A percentile compares a stretch with the other conserved stretches of the same genome.
Conservation (phyloP, 2,113 vertebrate species). For the Oncorhynchus tshawytscha region DNA sequence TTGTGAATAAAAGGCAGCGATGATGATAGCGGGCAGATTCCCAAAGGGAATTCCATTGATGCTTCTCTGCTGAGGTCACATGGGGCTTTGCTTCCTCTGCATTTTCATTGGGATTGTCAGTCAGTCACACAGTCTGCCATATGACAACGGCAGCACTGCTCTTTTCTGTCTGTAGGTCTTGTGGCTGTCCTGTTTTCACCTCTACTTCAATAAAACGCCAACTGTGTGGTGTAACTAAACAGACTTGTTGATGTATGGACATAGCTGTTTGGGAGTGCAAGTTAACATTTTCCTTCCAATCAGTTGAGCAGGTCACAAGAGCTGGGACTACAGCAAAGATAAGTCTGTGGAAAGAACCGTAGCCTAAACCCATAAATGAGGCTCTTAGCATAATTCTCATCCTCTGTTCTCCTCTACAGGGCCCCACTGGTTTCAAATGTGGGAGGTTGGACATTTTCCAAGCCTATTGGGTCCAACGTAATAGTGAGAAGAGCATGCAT, state of each 20-base stretch:
- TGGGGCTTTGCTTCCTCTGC: conserved; percentile 1
- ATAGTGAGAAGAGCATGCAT: neutral
- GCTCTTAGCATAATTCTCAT: neutral
- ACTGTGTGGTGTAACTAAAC: no score
- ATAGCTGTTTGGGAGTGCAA: no score
- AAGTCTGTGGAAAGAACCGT: no score
- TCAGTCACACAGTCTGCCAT: neutral
- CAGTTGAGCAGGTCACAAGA: no score
- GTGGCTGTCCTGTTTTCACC: no score
- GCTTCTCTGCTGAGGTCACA: neutral
- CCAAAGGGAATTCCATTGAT: neutral
- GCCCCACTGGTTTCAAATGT: neutral
- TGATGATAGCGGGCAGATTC: neutral
- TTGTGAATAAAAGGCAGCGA: neutral
- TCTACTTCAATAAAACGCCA: no score
- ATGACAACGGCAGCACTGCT: no score
- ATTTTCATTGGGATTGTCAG: neutral
- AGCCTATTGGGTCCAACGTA: neutral
- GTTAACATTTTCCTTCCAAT: no score
- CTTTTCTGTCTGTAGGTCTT: no score
- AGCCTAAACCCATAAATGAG: neutral
- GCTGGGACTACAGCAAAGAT: no score
- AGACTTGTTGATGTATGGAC: no score
- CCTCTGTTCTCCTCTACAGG: neutral
- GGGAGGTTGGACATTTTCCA: neutral